Conservation (phyloP, 2,113 vertebrate genomes). For the Tupaia chinensis region DNA sequence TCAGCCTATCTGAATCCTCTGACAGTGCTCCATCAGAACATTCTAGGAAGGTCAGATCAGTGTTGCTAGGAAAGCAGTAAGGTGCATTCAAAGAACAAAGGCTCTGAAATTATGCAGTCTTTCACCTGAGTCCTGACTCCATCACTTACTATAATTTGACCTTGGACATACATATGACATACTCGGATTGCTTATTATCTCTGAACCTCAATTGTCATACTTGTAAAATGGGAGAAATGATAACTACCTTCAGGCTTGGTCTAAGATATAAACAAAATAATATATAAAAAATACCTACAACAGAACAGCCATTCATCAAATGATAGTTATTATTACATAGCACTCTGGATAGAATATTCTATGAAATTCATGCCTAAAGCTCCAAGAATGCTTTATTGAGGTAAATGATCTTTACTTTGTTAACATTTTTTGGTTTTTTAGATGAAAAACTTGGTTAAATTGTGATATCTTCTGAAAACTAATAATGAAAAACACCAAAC, state of each 20-base stretch:
- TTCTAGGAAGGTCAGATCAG: not conserved
- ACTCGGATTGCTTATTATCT: not conserved
- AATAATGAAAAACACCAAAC: not conserved
- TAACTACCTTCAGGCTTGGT: not conserved
- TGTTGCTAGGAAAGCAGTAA: not conserved
- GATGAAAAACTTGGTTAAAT: conserved; percentile 4
- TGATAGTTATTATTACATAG: not conserved
- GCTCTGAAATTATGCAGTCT: not conserved
- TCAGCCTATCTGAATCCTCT: too few relatives aligned
- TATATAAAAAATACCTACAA: not conserved
- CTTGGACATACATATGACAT: not conserved
- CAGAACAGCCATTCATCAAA: not conserved
- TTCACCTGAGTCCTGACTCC: not conserved
- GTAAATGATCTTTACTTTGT: not conserved
- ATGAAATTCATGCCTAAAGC: not conserved
- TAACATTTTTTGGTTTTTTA: not conserved
- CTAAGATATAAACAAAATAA: not conserved
- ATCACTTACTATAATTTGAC: too few relatives aligned
- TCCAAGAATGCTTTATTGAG: not conserved
- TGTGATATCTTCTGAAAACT: not conserved
- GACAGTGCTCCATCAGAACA: accelerated
- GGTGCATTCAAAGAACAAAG: not conserved
- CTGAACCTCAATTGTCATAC: not conserved
- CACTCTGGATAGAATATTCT: not conserved
- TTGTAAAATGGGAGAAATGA: not conserved